Conservation (phyloP, 2,888 invertebrate species). For the Scrobipalpa costella region DNA sequence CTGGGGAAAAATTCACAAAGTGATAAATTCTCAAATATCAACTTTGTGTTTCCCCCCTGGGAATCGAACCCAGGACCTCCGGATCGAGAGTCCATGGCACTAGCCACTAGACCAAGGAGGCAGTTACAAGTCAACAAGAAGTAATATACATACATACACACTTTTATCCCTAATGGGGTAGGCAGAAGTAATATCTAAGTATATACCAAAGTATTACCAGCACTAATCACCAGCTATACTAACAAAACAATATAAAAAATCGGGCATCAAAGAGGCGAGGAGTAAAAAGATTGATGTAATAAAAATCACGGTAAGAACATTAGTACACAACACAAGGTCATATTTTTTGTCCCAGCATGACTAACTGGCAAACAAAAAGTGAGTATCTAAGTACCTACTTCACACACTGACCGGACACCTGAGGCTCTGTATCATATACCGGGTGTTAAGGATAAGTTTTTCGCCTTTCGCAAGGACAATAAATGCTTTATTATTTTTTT, state of each 20-base stretch:
- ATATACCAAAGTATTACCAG: not conserved
- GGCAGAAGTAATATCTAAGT: no score
- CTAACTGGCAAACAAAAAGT: constrained; percentile 54
- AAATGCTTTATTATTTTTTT: no score
- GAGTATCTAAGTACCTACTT: constrained; percentile 28
- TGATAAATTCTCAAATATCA: no score
- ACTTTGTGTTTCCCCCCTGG: no score
- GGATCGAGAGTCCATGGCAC: no score
- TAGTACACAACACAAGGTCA: constrained; percentile 60
- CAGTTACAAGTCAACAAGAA: no score
- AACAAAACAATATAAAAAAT: not conserved
- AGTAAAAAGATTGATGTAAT: constrained; percentile 45
- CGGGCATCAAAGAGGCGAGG: not conserved
- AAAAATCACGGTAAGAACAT: constrained; percentile 56
- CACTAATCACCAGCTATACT: not conserved
- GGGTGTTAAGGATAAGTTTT: constrained; percentile 5
- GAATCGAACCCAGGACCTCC: no score
- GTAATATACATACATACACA: no score
- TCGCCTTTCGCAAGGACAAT: no score
- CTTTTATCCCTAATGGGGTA: no score
- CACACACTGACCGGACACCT: constrained; percentile 30
- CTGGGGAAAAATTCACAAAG: no score
- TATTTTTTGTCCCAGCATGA: constrained; percentile 67
- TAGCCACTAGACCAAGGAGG: no score
- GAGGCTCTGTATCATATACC: constrained; percentile 24